Conservation (phyloP, 1,140 invertebrate species). For the Leptinotarsa defecta region DNA sequence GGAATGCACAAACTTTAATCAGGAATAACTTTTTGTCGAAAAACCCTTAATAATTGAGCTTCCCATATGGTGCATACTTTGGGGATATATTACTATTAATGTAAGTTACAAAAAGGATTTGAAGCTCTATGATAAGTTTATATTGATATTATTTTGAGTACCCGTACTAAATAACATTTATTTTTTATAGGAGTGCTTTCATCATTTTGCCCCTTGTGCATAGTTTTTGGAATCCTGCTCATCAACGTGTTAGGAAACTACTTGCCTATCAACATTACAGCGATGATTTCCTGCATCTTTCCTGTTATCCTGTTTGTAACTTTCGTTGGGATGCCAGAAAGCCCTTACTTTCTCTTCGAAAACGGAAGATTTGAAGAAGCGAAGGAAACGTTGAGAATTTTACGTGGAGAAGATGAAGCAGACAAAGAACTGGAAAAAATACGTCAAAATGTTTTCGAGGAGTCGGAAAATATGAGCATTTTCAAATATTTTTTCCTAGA, state of each 20-base stretch:
- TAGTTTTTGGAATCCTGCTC: constrained; percentile 66
- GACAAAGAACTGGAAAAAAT: constrained; percentile 66
- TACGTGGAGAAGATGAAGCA: constrained; percentile 65
- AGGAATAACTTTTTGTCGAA: no score
- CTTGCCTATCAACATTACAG: constrained; percentile 62
- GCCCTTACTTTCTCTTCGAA: constrained; percentile 51
- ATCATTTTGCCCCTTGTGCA: constrained; percentile 43
- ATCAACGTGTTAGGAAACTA: constrained; percentile 70
- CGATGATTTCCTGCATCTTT: constrained; percentile 62
- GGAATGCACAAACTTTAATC: no score
- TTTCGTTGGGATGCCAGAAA: constrained; percentile 58
- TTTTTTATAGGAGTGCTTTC: constrained; percentile 55
- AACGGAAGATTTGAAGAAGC: constrained; percentile 39
- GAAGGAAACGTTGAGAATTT: constrained; percentile 36
- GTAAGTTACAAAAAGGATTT: no score
- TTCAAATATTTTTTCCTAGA: constrained; percentile 62
- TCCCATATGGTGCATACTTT: no score
- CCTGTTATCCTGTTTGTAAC: constrained; percentile 65
- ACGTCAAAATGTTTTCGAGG: constrained; percentile 43
- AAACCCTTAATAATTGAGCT: no score
- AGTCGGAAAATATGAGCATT: constrained; percentile 37
- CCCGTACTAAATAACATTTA: background rate
- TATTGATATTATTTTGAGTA: no score
- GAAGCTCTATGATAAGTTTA: no score
- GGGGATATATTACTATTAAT: no score